These are phyloP conservation scores for Oncorhynchus kisutch DNA, from an alignment of 2,113 vertebrate species.

Conservation along the genomic window DNA sequence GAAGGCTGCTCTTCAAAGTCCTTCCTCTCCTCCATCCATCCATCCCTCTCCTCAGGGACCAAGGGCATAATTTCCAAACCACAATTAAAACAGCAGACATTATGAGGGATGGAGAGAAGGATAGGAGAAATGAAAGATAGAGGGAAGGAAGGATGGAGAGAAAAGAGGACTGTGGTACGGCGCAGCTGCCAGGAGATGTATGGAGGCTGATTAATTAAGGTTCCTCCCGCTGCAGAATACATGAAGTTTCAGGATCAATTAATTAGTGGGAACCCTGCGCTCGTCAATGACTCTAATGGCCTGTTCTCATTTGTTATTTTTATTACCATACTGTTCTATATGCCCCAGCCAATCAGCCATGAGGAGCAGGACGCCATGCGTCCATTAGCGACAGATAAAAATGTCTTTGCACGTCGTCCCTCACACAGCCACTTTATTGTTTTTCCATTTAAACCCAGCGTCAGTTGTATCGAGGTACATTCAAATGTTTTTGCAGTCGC, in stretches of 20 bases:
- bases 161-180: slow-evolving; percentile 48
- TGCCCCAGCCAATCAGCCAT: slow-evolving; percentile 64
- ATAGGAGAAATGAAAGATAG: neutral
- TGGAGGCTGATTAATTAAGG: slow-evolving; percentile 68
- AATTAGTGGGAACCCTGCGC: slow-evolving; percentile 69
- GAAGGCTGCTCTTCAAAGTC: slow-evolving; percentile 44
- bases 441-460: neutral
- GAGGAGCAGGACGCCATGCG: slow-evolving; percentile 36
- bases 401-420: slow-evolving; percentile 15
- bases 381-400: slow-evolving; percentile 52
- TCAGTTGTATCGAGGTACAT: neutral
- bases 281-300: slow-evolving; percentile 73
- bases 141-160: slow-evolving; percentile 27
- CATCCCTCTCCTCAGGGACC: slow-evolving; percentile 28
- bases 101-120: neutral
- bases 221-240: slow-evolving; percentile 69
- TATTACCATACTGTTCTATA: slow-evolving; percentile 67
- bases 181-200: neutral
- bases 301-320: slow-evolving; percentile 77
- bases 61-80: slow-evolving; percentile 31
- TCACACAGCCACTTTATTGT: neutral
- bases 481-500: neutral
- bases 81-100: slow-evolving; percentile 59
- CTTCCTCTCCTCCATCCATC: slow-evolving; percentile 17
- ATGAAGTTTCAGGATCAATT: slow-evolving; percentile 78